Percentiles rank a stretch among this genome's conserved stretches.
These are phyloP conservation scores for Pollenia angustigena DNA, from an alignment of 2,888 invertebrate genomes.

Conservation along the genomic window DNA sequence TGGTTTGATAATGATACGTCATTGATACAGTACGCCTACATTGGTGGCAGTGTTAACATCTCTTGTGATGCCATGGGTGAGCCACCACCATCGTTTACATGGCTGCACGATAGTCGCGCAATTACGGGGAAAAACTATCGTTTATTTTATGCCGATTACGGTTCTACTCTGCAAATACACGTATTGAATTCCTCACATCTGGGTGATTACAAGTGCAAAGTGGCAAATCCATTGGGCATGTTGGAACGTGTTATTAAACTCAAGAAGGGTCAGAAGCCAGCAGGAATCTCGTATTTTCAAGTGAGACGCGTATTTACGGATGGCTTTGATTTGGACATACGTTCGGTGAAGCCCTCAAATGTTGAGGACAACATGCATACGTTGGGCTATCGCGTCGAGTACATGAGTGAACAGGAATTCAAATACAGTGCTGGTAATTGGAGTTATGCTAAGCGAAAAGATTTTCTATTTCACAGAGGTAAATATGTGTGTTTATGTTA, in stretches of 20 bases:
- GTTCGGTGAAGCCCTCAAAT: slow-evolving; percentile 80
- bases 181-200: slow-evolving; percentile 82
- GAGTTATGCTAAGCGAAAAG: slow-evolving; percentile 82
- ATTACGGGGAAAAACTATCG: slow-evolving; percentile 81
- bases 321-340: slow-evolving; percentile 84
- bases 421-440: slow-evolving; percentile 83
- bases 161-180: slow-evolving; percentile 82
- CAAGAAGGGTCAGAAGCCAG: slow-evolving; percentile 85
- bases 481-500: slow-evolving; percentile 66
- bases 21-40: slow-evolving; percentile 81
- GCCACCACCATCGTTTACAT: slow-evolving; percentile 86
- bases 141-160: slow-evolving; percentile 82
- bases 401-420: slow-evolving; percentile 82
- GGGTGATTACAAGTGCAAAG: slow-evolving; percentile 86
- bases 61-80: slow-evolving; percentile 86
- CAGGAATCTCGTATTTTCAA: slow-evolving; percentile 84
- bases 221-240: slow-evolving; percentile 85
- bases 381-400: slow-evolving; percentile 83
- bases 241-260: slow-evolving; percentile 85
- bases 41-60: slow-evolving; percentile 86
- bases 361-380: slow-evolving; percentile 82
- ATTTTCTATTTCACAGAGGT: slow-evolving; percentile 83
- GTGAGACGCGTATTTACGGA: slow-evolving; percentile 81
- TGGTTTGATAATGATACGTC: slow-evolving; percentile 81
- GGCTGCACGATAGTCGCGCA: slow-evolving; percentile 83